Base-by-base conservation (phyloP, 2,113 vertebrate species). In the Alexandromys fortis region DNA sequence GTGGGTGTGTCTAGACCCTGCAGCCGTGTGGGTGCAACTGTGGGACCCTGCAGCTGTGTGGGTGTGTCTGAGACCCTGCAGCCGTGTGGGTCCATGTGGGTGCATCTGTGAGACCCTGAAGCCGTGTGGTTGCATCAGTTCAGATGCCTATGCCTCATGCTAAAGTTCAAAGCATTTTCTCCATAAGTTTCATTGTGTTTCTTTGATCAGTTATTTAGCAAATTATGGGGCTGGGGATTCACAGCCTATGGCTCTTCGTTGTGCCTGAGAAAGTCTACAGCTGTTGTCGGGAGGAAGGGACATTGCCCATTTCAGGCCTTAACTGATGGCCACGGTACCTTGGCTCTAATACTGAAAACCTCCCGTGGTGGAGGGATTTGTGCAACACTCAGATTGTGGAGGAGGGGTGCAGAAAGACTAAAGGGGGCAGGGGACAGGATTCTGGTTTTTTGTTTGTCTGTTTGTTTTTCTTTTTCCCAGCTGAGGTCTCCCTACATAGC, bases 161-260 rank as follows among this genome's bases (percentile, higher is more conserved):
- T 72, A n/a, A 35, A 85, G n/a, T n/a, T 52, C 38, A 91, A 78
- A 68, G 70, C 72, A 42, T 28, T 38, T 65, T 49, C 17, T 4
- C 7, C 19, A 24, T 88, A 92, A 75, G 83, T 92, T 76, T 88
- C 11, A 93, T 89, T 86, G 61, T 11, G 68, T 91, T 86, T 92
- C 86, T 95, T 92, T 94, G 70, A 90, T 61, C 61, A 55, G 35
- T 55, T 58, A 68, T 85, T 85, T 92, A 79, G 65, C 77, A 92
- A 26, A 79, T 88, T 61, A 58, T 3, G 73, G n/a, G 49, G 28
- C 81, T 85, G 75, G 76, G 33, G 61, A 72, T 75, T 58, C 42
- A 68, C 2, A 67, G 45, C 49, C 83, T 12, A 0, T 89, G 42
- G 3, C 73, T 78, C 42, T 86, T 35, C 11, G 7, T 45, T 73